Evolutionary conservation across 2,888 invertebrate species (phyloP).

Genomic region (Eupsilia transversa): DNA sequence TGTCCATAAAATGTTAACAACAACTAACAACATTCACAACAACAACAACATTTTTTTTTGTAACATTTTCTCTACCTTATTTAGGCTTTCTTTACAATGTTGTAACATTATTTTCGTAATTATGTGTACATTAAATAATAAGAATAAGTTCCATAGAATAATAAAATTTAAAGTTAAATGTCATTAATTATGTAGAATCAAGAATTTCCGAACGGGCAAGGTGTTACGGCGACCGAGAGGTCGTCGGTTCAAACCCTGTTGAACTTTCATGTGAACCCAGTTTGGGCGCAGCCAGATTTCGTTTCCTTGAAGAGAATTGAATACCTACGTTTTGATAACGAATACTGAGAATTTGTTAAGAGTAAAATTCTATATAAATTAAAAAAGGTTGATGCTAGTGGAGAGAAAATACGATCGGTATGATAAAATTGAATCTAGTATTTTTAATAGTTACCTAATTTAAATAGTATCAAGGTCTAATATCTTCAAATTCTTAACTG

Average conservation of each 20-base stretch:
- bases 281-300: slow-evolving; percentile 3
- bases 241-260: slow-evolving; percentile 22
- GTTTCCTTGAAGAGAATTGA: background rate
- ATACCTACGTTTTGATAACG: background rate
- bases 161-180: background rate
- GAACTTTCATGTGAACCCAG: slow-evolving; percentile 42
- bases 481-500: background rate
- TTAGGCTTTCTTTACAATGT: too few relatives aligned
- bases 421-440: background rate
- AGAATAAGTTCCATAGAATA: background rate
- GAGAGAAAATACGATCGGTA: background rate
- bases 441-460: background rate
- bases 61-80: too few relatives aligned
- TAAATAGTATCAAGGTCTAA: background rate
- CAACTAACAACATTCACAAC: too few relatives aligned
- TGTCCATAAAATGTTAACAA: too few relatives aligned
- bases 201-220: slow-evolving; percentile 11
- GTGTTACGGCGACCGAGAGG: slow-evolving; percentile 34
- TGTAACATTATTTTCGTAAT: too few relatives aligned
- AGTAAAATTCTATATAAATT: too few relatives aligned
- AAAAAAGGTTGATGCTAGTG: background rate
- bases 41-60: too few relatives aligned
- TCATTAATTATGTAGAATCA: background rate
- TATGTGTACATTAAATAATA: background rate
- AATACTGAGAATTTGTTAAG: background rate